phyloP scores from a whole-genome alignment of 2,888 invertebrate genomes.

The Calameuta idolon region DNA sequence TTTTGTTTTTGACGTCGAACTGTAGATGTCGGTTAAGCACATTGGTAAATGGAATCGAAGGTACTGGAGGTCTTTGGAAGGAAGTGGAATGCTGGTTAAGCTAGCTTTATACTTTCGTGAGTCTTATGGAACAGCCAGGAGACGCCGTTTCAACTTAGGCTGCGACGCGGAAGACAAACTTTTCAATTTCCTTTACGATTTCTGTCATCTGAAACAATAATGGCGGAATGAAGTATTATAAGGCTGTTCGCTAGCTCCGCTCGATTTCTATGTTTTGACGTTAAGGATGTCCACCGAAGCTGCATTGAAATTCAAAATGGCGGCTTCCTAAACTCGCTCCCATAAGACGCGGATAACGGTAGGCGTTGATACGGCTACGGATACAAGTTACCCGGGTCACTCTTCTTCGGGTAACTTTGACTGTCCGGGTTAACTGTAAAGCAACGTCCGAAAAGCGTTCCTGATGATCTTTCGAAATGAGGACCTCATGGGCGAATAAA shows the following conservation, averaged over 20 bases:
- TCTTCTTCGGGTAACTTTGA: background rate
- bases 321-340: background rate
- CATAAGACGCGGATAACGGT: background rate
- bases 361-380: background rate
- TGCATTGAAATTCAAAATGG: background rate
- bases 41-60: background rate
- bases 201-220: background rate
- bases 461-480: background rate
- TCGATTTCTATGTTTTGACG: background rate
- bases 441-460: background rate
- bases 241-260: background rate
- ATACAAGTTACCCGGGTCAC: background rate
- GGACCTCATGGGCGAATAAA: background rate
- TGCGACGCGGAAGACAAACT: background rate
- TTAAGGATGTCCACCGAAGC: background rate
- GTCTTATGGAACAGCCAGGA: background rate
- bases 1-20: background rate
- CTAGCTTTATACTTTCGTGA: background rate
- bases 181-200: background rate
- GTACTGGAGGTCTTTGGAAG: background rate
- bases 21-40: background rate
- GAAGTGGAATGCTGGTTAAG: background rate
- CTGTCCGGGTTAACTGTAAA: background rate
- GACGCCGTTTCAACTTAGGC: background rate
- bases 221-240: background rate